Conservation (phyloP, 2,113 vertebrate genomes). For the Ceratotherium simum region DNA sequence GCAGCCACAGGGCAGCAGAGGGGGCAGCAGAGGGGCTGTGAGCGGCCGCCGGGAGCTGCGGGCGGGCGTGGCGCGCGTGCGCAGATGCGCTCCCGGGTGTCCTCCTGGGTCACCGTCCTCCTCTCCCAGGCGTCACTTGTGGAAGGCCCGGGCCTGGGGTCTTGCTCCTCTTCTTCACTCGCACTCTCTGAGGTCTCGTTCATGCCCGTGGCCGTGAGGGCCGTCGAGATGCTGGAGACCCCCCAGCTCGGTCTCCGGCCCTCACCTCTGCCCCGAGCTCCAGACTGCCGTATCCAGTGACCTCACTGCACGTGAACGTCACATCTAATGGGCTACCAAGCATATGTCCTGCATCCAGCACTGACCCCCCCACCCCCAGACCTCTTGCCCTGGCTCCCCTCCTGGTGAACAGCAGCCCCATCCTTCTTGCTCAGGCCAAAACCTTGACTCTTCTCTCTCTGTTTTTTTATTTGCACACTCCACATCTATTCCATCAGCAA, state of each 20-base stretch:
- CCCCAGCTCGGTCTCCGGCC: neutral
- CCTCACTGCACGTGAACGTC: neutral
- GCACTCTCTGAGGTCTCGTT: neutral
- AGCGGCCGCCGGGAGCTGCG: neutral
- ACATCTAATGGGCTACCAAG: neutral
- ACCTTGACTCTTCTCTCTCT: too few relatives aligned
- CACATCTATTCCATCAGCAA: neutral
- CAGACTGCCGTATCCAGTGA: too few relatives aligned
- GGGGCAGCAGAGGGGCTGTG: too few relatives aligned
- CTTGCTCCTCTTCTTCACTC: neutral
- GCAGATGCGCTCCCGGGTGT: neutral
- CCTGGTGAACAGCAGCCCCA: neutral
- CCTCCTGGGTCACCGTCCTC: neutral
- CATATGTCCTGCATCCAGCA: neutral
- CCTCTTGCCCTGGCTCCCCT: neutral
- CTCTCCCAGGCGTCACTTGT: fast-evolving
- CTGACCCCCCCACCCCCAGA: neutral
- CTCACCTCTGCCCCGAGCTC: fast-evolving
- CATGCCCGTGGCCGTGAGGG: neutral
- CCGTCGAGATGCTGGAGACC: neutral
- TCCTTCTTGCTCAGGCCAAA: neutral
- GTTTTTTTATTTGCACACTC: too few relatives aligned
- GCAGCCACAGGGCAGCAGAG: too few relatives aligned
- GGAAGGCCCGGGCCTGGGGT: neutral
- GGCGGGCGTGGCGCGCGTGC: neutral